phyloP scores from a whole-genome alignment of 2,888 invertebrate species.

The Xanthorhoe spadicearia region DNA sequence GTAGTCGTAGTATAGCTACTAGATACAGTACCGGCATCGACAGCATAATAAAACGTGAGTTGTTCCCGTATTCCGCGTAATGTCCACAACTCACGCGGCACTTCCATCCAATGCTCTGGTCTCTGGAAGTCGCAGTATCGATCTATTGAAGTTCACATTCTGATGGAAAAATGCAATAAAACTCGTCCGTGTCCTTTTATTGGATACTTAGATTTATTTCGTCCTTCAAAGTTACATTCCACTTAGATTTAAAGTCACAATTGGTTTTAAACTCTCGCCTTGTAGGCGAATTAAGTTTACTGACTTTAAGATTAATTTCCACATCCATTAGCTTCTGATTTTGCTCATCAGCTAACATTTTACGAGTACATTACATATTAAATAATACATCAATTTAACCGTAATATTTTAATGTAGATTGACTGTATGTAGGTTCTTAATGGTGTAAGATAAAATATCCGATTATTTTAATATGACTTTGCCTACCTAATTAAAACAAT shows the following conservation, averaged over 20 bases:
- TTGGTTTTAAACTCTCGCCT: not conserved
- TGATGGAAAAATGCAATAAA: slow-evolving; percentile 26
- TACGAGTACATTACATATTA: no score
- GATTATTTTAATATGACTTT: no score
- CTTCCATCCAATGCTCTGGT: slow-evolving; percentile 1
- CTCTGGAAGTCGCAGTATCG: slow-evolving; percentile 14
- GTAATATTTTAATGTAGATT: no score
- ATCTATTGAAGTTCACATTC: slow-evolving; percentile 17
- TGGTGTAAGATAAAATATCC: no score
- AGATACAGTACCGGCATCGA: not conserved
- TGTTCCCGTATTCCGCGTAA: not conserved
- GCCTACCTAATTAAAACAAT: not conserved
- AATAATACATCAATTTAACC: no score
- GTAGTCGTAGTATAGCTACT: no score
- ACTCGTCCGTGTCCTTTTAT: not conserved
- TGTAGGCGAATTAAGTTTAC: not conserved
- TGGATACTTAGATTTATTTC: not conserved
- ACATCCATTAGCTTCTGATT: not conserved
- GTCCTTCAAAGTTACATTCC: not conserved
- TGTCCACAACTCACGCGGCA: not conserved
- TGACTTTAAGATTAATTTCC: not conserved
- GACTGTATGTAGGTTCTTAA: no score
- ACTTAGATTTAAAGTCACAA: not conserved
- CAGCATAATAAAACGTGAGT: not conserved
- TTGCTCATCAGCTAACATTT: no score